Evolutionary conservation across 2,888 invertebrate species (phyloP), one percentile per base, ranked within the genome.

Genomic region (Neelides folsomi): DNA sequence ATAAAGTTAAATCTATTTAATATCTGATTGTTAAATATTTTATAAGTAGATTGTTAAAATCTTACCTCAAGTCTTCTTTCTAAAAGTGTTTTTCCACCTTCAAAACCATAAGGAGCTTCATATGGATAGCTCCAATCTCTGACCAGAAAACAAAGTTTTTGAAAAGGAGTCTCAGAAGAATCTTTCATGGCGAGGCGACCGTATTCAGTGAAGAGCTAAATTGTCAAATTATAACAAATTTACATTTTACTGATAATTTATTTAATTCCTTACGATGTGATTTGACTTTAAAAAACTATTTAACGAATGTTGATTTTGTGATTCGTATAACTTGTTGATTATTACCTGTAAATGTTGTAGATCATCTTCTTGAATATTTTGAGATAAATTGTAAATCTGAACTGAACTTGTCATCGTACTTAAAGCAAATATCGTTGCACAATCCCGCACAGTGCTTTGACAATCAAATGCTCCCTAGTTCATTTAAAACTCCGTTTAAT

Each of bases 101-200:
- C 75, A 1, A 84, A 79, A 0, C 98, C 98, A 72, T 94, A 99
- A 42, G 80, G 74, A 7, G 72, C 72, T 72, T 97, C 94, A 73
- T 98, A 97, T 0, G 97, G 95, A 72, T 89, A 97, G 73, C 92
- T 88, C 97, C 97, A 97, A 73, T 98, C 97, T 47, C 93, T 73
- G 19, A 93, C 86, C 15, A 93, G 76, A 73, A 93, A 93, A 71
- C 88, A 85, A 48, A 93, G 75, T 67, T 84, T 78, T 72, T 93
- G 89, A 74, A 90, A 88, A 12, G 94, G 94, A 61, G 86, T 89
- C 58, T 84, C 83, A 4, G 88, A 86, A 55, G 86, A 83, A 71
- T 72, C 74, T 66, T 93, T 92, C 60, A 94, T 73, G 10, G 97
- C 98, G 62, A 98, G 75, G 51, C 94, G 80, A 1, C 98, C 98